Base-by-base conservation (phyloP, 2,113 vertebrate species). In the Pampusana beccarii region DNA sequence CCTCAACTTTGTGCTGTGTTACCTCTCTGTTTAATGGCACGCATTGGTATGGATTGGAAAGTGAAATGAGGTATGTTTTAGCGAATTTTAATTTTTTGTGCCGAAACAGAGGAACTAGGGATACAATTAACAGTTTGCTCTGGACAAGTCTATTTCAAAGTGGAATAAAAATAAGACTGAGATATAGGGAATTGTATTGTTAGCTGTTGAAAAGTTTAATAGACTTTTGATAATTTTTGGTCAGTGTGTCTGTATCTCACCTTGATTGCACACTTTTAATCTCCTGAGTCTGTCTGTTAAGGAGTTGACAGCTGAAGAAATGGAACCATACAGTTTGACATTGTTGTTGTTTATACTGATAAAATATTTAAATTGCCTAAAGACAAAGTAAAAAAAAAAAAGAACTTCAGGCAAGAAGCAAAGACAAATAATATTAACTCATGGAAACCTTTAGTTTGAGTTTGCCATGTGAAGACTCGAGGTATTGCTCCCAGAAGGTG, bases 281-380 rank as follows among this genome's bases (percentile, higher is more conserved):
- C 69, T 88, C 28, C 12, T 18, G 33, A 24, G n/a, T 46, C 38
- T 67, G 4, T 18, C 9, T 53, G 38, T 80, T 83, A 56, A 69
- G 42, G 16, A 85, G 19, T 10, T 95, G 83, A 69, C 57, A 89
- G 0, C 26, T 81, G 60, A 84, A 51, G 46, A 66, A 71, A 79
- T 18, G 46, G 34, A 28, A 58, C 72, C 10, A 6, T 65, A 65
- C 36, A 87, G 46, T 56, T 90, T 80, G 54, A 26, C 2, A 0
- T 53, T 72, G 25, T 73, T 95, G 36, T 90, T 95, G 53, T 75
- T 96, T 87, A 80, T 57, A 17, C 13, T 66, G 18, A 70, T 93
- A 46, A 94, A 96, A 87, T 89, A 94, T 91, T 96, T 86, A 95
- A 62, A 65, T 85, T 80, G 50, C 58, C 89, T 91, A 29, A 75